A percentile compares a stretch with the other conserved stretches of the same genome.
Conservation (phyloP, 2,888 invertebrate species). For the Tenthredo scrophulariae region DNA sequence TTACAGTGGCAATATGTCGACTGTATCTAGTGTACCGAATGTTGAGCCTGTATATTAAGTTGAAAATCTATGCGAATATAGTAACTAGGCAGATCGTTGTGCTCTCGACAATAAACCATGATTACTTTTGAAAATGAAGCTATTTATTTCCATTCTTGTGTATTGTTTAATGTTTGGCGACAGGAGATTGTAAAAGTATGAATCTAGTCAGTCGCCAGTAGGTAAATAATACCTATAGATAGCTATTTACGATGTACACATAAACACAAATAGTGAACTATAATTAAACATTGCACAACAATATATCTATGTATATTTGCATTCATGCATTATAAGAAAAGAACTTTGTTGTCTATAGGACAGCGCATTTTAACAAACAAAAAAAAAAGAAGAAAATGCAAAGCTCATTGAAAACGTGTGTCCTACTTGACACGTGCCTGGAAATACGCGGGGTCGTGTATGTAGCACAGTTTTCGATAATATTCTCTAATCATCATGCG, state of each 20-base stretch:
- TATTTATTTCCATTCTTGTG: conserved; percentile 61
- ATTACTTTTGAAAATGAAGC: conserved; percentile 44
- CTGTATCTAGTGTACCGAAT: neutral
- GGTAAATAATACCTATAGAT: conserved; percentile 59
- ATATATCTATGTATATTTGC: conserved; percentile 38
- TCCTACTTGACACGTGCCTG: neutral
- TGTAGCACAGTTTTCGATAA: neutral
- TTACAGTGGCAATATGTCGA: neutral
- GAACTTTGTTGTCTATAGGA: conserved; percentile 9
- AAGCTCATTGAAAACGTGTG: neutral
- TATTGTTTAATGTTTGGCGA: conserved; percentile 67
- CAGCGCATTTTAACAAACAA: neutral
- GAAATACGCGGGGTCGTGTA: conserved; percentile 1
- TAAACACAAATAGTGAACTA: conserved; percentile 71
- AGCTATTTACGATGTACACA: conserved; percentile 62
- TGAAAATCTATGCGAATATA: conserved; percentile 42
- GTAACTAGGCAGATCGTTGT: conserved; percentile 6
- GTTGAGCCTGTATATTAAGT: neutral
- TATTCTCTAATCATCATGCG: neutral
- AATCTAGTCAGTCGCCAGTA: conserved; percentile 64
- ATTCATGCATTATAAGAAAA: conserved; percentile 6
- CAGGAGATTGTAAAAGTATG: conserved; percentile 62
- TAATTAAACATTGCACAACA: conserved; percentile 64
- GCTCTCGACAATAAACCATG: conserved; percentile 32
- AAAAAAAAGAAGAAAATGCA: neutral